Conservation (phyloP, 2,888 invertebrate species). For the Drosophila gaucha region DNA sequence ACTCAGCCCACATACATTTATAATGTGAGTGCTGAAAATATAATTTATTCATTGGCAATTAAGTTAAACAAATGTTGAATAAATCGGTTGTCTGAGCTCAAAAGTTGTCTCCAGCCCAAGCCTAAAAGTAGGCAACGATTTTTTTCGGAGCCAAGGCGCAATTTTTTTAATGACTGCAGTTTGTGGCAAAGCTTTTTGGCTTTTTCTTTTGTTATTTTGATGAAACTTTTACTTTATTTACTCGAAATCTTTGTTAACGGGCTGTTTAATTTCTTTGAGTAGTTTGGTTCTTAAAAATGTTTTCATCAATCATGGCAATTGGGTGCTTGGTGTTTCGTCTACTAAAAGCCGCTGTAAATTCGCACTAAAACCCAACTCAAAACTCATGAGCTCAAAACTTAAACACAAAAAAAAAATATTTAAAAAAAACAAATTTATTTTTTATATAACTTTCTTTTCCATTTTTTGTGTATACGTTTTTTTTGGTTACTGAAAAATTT, state of each 20-base stretch:
- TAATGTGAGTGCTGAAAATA: conserved; percentile 30
- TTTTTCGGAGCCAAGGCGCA: neutral
- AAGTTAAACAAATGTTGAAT: conserved; percentile 33
- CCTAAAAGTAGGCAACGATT: conserved; percentile 50
- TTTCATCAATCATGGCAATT: conserved; percentile 59
- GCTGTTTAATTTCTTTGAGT: conserved; percentile 48
- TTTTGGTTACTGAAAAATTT: conserved; percentile 48
- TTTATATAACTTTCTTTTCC: conserved; percentile 70
- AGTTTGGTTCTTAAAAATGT: conserved; percentile 53
- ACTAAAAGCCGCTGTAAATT: conserved; percentile 74
- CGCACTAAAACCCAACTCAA: conserved; percentile 70
- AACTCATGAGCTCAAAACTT: conserved; percentile 55
- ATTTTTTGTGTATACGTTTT: conserved; percentile 62
- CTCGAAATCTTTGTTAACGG: conserved; percentile 2
- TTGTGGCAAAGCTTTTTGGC: conserved; percentile 14
- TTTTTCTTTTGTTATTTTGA: conserved; percentile 42
- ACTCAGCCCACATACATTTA: conserved; percentile 48
- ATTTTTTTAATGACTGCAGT: conserved; percentile 9
- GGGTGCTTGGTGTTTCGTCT: conserved; percentile 76
- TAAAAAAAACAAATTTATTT: conserved; percentile 43
- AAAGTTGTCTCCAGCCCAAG: conserved; percentile 14
- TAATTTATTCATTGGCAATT: conserved; percentile 40
- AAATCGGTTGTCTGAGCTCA: conserved; percentile 10
- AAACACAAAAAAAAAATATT: conserved; percentile 47
- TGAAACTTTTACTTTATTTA: conserved; percentile 22